These are phyloP conservation scores for Ferrisia virgata DNA, from an alignment of 2,888 invertebrate species.

Conservation along the genomic window DNA sequence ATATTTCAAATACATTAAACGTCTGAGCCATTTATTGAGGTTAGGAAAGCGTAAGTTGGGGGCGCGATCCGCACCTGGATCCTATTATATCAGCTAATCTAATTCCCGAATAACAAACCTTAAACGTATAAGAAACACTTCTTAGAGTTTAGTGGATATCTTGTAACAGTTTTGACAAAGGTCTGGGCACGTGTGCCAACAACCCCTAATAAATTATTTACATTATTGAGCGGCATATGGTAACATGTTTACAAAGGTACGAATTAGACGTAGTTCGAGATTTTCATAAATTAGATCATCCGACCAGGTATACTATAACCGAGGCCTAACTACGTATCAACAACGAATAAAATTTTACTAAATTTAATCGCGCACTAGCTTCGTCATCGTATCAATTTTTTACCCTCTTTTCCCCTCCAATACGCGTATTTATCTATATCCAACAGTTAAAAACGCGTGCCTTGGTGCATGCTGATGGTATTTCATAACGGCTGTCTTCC, in stretches of 20 bases:
- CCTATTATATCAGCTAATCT: conserved; percentile 43
- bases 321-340: background rate
- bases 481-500: conserved; percentile 44
- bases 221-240: conserved; percentile 32
- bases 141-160: conserved; percentile 37
- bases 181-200: conserved; percentile 37
- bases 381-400: background rate
- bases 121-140: conserved; percentile 42
- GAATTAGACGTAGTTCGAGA: background rate
- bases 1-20: conserved; percentile 13
- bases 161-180: conserved; percentile 43
- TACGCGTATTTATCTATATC: background rate
- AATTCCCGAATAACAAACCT: conserved; percentile 40
- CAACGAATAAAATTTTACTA: background rate
- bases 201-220: conserved; percentile 37
- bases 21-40: conserved; percentile 7
- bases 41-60: conserved; percentile 38
- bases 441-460: conserved; percentile 20
- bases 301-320: background rate
- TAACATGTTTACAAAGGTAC: conserved; percentile 4
- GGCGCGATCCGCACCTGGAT: conserved; percentile 44
- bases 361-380: background rate
- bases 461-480: conserved; percentile 38
- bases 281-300: background rate
- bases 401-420: background rate